Percentiles rank a stretch among this genome's conserved stretches.
phyloP scores from a whole-genome alignment of 2,888 invertebrate genomes.

The Aquatica leii region DNA sequence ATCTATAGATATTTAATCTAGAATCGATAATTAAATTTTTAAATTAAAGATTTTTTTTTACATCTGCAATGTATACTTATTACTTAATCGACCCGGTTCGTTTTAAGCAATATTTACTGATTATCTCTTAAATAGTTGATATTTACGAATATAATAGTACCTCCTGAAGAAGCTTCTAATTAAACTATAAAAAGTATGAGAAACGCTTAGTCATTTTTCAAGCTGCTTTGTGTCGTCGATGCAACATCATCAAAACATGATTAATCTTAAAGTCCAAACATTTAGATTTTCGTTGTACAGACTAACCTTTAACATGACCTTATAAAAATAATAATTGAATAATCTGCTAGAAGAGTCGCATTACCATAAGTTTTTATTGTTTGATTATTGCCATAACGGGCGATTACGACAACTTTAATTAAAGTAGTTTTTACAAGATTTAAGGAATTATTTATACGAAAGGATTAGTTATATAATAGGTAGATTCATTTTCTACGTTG shows the following conservation, averaged over 20 bases:
- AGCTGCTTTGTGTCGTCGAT: slow-evolving; percentile 13
- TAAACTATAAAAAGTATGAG: slow-evolving; percentile 11
- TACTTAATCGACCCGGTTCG: too few relatives aligned
- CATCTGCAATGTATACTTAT: too few relatives aligned
- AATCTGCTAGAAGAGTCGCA: slow-evolving; percentile 2
- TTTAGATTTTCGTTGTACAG: slow-evolving; percentile 2
- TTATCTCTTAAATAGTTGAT: slow-evolving; percentile 9
- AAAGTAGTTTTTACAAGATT: too few relatives aligned
- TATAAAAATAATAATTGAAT: slow-evolving; percentile 10
- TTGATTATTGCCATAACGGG: slow-evolving; percentile 6
- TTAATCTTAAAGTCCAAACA: slow-evolving; percentile 10
- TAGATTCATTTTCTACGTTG: too few relatives aligned
- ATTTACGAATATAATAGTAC: slow-evolving; percentile 12
- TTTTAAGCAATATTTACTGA: neutral
- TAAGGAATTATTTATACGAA: too few relatives aligned
- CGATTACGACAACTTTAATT: too few relatives aligned
- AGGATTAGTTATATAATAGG: too few relatives aligned
- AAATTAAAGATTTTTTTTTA: too few relatives aligned
- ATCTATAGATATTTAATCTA: too few relatives aligned
- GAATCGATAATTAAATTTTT: too few relatives aligned
- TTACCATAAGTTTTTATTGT: slow-evolving; percentile 10
- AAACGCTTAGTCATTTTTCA: slow-evolving; percentile 13
- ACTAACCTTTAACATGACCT: slow-evolving; percentile 11
- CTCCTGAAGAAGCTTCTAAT: slow-evolving; percentile 19
- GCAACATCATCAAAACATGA: slow-evolving; percentile 13